Conservation (phyloP, 2,113 vertebrate species). For the Thymallus thymallus region DNA sequence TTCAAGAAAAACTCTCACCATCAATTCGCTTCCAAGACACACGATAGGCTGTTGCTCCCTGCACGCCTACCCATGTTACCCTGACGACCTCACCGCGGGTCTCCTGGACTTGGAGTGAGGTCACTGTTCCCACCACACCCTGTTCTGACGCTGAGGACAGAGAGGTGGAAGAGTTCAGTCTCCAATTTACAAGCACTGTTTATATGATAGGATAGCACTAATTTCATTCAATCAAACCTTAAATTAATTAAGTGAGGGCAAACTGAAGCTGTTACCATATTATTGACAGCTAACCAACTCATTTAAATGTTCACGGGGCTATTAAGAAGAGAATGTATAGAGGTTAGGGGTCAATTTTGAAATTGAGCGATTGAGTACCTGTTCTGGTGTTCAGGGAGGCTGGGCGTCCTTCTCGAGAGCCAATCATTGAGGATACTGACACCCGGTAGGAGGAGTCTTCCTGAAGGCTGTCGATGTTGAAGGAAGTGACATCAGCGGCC, state of each 20-base stretch:
- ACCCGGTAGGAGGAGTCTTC: conserved; percentile 74
- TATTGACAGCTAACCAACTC: neutral
- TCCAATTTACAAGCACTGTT: no score
- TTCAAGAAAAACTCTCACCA: conserved; percentile 54
- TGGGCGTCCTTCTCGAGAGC: conserved; percentile 78
- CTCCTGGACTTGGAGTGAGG: conserved; percentile 81
- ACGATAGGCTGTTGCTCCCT: conserved; percentile 87
- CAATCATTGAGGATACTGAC: conserved; percentile 75
- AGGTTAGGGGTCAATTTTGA: neutral
- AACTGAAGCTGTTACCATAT: no score
- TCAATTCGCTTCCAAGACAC: conserved; percentile 86
- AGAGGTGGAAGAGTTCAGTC: neutral
- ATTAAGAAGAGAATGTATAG: neutral
- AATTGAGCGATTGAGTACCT: conserved; percentile 63
- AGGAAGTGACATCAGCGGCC: conserved; percentile 55
- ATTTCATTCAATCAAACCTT: no score
- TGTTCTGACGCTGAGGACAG: conserved; percentile 32
- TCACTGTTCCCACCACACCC: conserved; percentile 77
- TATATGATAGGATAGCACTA: no score
- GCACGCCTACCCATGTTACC: conserved; percentile 87
- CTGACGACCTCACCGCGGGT: conserved; percentile 76
- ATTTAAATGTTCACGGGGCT: no score
- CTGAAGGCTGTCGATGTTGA: conserved; percentile 69
- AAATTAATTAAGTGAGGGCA: no score
- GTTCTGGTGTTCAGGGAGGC: conserved; percentile 70